These are phyloP conservation scores for Caenorhabditis afra DNA, from an alignment of 2,888 invertebrate species.

Conservation along the genomic window DNA sequence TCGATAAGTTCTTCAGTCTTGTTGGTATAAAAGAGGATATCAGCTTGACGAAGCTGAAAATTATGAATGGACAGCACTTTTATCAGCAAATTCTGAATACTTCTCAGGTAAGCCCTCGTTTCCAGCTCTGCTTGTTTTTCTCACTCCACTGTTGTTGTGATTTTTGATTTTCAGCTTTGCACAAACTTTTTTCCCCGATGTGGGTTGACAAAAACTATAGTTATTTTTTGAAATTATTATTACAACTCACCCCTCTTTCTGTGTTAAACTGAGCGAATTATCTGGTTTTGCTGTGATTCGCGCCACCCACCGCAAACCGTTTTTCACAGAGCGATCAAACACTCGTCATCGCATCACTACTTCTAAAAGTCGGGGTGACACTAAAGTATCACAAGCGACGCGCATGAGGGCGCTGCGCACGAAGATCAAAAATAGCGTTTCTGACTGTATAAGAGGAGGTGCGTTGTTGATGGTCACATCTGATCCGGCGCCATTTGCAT, in stretches of 20 bases:
- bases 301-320: background rate
- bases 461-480: slow-evolving; percentile 5
- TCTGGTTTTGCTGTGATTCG: no score
- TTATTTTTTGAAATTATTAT: no score
- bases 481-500: slow-evolving; percentile 38
- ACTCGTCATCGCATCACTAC: slow-evolving; percentile 2
- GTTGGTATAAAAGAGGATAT: slow-evolving; percentile 38
- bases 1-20: slow-evolving; percentile 47
- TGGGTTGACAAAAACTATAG: no score
- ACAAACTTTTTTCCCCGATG: no score
- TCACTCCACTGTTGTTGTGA: no score
- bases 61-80: slow-evolving; percentile 9
- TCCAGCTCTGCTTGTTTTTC: no score
- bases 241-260: no score
- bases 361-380: slow-evolving; percentile 25
- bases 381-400: slow-evolving; percentile 17
- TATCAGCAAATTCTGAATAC: no score
- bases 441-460: slow-evolving; percentile 24
- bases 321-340: slow-evolving; percentile 16
- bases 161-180: no score
- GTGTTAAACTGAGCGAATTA: no score
- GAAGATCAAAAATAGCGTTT: slow-evolving; percentile 47
- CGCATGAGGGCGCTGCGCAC: slow-evolving; percentile 43
- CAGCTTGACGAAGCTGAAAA: slow-evolving; percentile 49
- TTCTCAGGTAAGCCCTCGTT: no score